Conservation (phyloP, 2,113 vertebrate genomes). For the Mohoua ochrocephala region DNA sequence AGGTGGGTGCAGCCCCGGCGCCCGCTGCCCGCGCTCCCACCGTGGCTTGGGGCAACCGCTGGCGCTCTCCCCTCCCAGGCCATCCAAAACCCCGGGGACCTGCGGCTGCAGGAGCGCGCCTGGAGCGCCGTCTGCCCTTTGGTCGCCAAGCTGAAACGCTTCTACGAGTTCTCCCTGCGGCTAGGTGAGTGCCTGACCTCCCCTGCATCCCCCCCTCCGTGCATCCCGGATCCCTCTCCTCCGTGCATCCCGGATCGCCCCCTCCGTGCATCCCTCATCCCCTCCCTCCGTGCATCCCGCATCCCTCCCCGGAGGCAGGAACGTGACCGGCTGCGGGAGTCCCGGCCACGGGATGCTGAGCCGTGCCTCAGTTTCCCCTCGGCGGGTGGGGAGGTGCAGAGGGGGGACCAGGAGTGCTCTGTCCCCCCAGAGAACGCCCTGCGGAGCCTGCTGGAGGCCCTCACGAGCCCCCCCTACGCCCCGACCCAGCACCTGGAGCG, state of each 20-base stretch:
- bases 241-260: fast-evolving
- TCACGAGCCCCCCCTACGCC: conserved; percentile 86
- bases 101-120: conserved; percentile 87
- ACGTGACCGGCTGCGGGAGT: fast-evolving
- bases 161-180: conserved; percentile 90
- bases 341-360: fast-evolving
- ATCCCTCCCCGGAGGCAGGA: background rate
- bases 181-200: conserved; percentile 70
- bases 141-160: conserved; percentile 90
- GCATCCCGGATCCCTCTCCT: background rate
- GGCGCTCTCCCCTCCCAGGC: conserved; percentile 64
- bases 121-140: conserved; percentile 91
- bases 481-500: conserved; percentile 89
- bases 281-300: fast-evolving
- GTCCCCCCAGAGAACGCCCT: conserved; percentile 80
- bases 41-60: fast-evolving
- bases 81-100: conserved; percentile 88
- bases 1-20: conserved; percentile 64
- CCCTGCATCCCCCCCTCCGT: fast-evolving
- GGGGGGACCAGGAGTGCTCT: background rate
- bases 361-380: background rate
- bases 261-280: fast-evolving
- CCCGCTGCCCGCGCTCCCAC: fast-evolving
- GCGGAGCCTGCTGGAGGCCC: conserved; percentile 87
- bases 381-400: fast-evolving